Percentiles rank a stretch among this genome's conserved stretches.
phyloP scores from a whole-genome alignment of 2,113 vertebrate species.

The Chaetodon trifascialis region DNA sequence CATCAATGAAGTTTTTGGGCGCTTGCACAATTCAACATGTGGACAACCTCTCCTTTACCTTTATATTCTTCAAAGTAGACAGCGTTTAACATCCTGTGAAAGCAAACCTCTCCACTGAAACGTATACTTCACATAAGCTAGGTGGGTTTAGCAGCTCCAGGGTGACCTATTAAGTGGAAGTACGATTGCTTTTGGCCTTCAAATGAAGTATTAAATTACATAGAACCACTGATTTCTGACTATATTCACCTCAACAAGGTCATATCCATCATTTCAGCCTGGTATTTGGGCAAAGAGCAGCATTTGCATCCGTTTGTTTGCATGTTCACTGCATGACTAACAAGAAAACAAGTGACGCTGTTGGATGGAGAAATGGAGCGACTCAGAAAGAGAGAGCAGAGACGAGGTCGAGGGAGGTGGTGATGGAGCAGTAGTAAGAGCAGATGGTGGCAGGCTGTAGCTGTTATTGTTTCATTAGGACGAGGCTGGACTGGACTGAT shows the following conservation, averaged over 20 bases:
- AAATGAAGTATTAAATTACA: slow-evolving; percentile 9
- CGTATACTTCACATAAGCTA: background rate
- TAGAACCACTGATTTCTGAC: background rate
- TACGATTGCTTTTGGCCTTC: background rate
- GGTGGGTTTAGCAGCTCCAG: background rate
- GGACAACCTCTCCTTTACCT: background rate
- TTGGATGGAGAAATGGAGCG: too few relatives aligned
- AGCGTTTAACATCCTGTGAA: background rate
- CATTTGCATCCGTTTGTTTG: slow-evolving; percentile 20
- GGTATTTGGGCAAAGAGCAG: slow-evolving; percentile 23
- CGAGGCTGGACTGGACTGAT: slow-evolving; percentile 51
- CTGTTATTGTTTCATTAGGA: slow-evolving; percentile 80
- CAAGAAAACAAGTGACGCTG: slow-evolving; percentile 14
- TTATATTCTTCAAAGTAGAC: background rate
- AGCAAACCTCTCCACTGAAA: background rate
- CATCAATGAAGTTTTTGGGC: background rate
- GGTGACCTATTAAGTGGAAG: background rate
- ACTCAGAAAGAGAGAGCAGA: slow-evolving; percentile 7
- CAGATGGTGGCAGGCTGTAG: slow-evolving; percentile 77
- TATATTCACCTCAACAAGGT: background rate
- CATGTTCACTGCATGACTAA: slow-evolving; percentile 25
- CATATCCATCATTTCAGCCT: slow-evolving; percentile 38
- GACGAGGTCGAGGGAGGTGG: slow-evolving; percentile 15
- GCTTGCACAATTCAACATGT: background rate
- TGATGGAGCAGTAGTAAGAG: slow-evolving; percentile 66